phyloP scores from a whole-genome alignment of 2,888 invertebrate species.

The Octonoba sinensis region DNA sequence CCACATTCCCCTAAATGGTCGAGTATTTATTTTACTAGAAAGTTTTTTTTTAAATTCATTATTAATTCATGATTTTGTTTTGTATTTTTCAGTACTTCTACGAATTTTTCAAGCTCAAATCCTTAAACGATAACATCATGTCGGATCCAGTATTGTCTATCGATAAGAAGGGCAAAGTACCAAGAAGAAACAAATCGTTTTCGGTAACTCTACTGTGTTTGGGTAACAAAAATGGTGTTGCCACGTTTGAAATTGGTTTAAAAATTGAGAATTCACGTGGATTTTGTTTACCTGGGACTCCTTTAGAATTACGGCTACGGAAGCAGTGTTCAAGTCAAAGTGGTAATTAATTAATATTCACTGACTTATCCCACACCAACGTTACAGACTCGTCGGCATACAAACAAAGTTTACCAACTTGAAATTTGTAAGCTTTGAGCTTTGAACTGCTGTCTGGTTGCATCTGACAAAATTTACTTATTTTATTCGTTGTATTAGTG shows the following conservation, averaged over 20 bases:
- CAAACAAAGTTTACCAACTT: not conserved
- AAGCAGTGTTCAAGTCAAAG: constrained; percentile 89
- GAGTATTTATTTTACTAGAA: no score
- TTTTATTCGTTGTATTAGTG: no score
- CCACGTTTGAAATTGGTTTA: constrained; percentile 87
- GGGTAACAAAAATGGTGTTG: constrained; percentile 88
- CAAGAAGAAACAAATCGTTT: constrained; percentile 89
- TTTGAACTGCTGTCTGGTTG: no score
- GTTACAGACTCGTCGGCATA: not conserved
- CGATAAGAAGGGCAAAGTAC: constrained; percentile 86
- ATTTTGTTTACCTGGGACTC: constrained; percentile 86
- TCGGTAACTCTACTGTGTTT: constrained; percentile 89
- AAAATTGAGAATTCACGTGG: constrained; percentile 80
- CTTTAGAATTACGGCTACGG: constrained; percentile 85
- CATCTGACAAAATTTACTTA: no score
- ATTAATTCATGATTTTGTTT: not conserved
- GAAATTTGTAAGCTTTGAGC: no score
- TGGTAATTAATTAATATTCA: not conserved
- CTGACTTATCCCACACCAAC: no score
- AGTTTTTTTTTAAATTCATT: no score
- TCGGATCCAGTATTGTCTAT: constrained; percentile 90
- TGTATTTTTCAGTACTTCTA: constrained; percentile 75
- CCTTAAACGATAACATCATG: constrained; percentile 85
- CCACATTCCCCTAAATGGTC: no score
- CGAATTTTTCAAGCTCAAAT: constrained; percentile 87